phyloP scores from a whole-genome alignment of 2,113 vertebrate genomes.

The Cebidichthys violaceus region DNA sequence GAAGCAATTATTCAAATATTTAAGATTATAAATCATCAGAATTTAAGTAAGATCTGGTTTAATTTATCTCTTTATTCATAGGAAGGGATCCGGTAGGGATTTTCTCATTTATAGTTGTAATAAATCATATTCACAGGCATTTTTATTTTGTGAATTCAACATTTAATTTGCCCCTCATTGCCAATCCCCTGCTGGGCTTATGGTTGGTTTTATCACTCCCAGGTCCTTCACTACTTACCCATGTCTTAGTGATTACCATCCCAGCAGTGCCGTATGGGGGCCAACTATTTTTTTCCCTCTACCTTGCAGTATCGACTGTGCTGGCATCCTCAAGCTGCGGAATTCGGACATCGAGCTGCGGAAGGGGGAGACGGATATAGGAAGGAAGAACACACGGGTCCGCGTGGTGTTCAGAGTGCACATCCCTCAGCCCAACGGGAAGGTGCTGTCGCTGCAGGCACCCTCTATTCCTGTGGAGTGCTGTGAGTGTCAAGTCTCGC shows the following conservation, averaged over 20 bases:
- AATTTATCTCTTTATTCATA: constrained; percentile 56
- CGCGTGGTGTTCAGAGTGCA: constrained; percentile 97
- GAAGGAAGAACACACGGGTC: constrained; percentile 97
- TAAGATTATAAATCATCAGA: constrained; percentile 45
- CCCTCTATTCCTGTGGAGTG: constrained; percentile 98
- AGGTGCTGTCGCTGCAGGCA: constrained; percentile 95
- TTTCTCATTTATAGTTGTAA: constrained; percentile 55
- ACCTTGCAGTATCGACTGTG: constrained; percentile 93
- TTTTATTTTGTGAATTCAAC: constrained; percentile 56
- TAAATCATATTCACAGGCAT: constrained; percentile 65
- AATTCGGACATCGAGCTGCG: constrained; percentile 99
- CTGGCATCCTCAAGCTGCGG: constrained; percentile 97
- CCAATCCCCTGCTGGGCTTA: constrained; percentile 53
- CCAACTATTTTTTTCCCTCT: constrained; percentile 55
- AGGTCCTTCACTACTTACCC: constrained; percentile 49
- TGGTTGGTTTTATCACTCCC: constrained; percentile 65
- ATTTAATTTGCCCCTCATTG: constrained; percentile 44
- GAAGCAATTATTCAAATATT: constrained; percentile 52
- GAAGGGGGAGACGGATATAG: constrained; percentile 98
- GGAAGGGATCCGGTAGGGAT: constrained; percentile 37
- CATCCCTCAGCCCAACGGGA: constrained; percentile 95
- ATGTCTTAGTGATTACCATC: constrained; percentile 40
- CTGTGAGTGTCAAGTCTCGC: constrained; percentile 88
- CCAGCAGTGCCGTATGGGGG: constrained; percentile 7
- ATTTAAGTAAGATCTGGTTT: constrained; percentile 59